Evolutionary conservation across 2,888 invertebrate species (phyloP).

Genomic region (Hydrotaea cyrtoneurina): DNA sequence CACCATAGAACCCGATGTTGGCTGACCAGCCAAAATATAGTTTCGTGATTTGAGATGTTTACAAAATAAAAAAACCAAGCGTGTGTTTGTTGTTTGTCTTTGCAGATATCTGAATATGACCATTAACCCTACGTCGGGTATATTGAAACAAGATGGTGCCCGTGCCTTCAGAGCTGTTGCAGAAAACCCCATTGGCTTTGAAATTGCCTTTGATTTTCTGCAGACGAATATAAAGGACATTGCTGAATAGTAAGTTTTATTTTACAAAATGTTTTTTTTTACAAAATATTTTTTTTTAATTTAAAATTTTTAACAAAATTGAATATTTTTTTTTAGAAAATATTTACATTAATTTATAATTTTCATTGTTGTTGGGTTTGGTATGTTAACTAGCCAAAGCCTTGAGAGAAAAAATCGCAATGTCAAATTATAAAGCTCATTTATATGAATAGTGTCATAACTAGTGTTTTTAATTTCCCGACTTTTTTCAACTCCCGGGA

Average conservation of each 20-base stretch:
- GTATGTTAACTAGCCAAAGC: too few relatives aligned
- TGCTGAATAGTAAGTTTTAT: slow-evolving; percentile 79
- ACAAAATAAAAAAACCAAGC: not conserved
- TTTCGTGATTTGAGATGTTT: not conserved
- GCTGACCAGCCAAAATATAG: not conserved
- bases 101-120: slow-evolving; percentile 82
- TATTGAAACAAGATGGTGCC: slow-evolving; percentile 84
- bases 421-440: too few relatives aligned
- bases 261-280: not conserved
- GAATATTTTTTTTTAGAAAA: not conserved
- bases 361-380: too few relatives aligned
- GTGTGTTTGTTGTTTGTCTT: slow-evolving; percentile 37
- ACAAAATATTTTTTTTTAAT: not conserved
- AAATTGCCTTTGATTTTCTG: slow-evolving; percentile 84
- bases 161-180: slow-evolving; percentile 83
- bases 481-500: too few relatives aligned
- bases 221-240: slow-evolving; percentile 80
- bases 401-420: too few relatives aligned
- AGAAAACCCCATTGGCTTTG: slow-evolving; percentile 83
- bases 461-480: too few relatives aligned
- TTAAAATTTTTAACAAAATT: too few relatives aligned
- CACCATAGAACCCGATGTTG: slow-evolving; percentile 60
- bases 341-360: not conserved
- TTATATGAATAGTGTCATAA: too few relatives aligned
- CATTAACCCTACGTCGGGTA: slow-evolving; percentile 80